phyloP scores from a whole-genome alignment of 2,113 vertebrate species.

The Centropristis striata region DNA sequence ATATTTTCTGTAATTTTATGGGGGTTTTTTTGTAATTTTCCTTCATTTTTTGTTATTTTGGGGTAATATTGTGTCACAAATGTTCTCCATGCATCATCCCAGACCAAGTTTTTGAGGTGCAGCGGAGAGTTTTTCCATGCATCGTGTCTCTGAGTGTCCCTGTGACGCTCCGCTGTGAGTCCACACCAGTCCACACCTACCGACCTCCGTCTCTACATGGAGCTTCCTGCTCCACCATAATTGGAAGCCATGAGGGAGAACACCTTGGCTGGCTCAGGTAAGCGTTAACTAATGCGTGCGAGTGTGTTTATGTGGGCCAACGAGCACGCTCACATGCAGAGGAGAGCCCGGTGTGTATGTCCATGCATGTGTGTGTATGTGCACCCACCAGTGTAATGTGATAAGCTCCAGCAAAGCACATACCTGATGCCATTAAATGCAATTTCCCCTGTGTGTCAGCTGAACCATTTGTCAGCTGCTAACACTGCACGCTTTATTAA shows the following conservation, averaged over 20 bases:
- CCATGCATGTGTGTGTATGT: conserved; percentile 44
- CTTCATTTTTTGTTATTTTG: too few species aligned
- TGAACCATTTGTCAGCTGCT: conserved; percentile 87
- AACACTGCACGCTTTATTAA: conserved; percentile 88
- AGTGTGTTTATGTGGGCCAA: conserved; percentile 60
- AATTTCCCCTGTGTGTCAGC: conserved; percentile 85
- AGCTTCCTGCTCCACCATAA: conserved; percentile 60
- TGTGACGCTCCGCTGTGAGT: conserved; percentile 5
- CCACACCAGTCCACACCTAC: conserved; percentile 2
- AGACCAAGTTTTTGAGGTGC: neutral
- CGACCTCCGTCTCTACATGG: conserved; percentile 20
- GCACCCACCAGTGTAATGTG: conserved; percentile 81
- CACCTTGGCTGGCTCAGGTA: conserved; percentile 79
- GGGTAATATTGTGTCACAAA: too few species aligned
- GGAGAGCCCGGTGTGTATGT: neutral
- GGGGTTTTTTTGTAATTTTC: too few species aligned
- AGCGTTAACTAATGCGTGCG: conserved; percentile 65
- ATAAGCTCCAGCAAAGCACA: conserved; percentile 85
- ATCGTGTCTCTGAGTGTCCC: too few species aligned
- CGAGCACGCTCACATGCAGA: conserved; percentile 25
- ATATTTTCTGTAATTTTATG: too few species aligned
- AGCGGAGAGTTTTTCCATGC: conserved; percentile 17
- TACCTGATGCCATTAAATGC: conserved; percentile 87
- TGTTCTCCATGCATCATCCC: too few species aligned
- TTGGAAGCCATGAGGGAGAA: conserved; percentile 77